These are phyloP conservation scores for Bergia sp. DNA, from an alignment of 92 coral and sea anemone species.

Conservation along the genomic window DNA sequence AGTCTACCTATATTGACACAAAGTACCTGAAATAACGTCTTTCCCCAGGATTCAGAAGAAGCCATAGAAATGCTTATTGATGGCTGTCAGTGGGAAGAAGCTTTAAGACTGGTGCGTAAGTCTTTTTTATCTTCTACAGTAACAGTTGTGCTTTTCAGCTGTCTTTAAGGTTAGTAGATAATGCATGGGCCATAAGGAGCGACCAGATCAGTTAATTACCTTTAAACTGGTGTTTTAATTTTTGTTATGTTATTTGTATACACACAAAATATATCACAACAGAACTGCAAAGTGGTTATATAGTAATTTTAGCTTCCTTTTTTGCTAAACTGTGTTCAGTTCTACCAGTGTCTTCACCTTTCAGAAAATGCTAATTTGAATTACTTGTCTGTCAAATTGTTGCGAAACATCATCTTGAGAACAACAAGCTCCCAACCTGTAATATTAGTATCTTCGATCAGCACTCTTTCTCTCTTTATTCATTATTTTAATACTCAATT, in stretches of 20 bases:
- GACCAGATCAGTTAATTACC: not conserved
- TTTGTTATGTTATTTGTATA: no score
- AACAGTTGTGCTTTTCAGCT: not conserved
- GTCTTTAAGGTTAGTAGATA: not conserved
- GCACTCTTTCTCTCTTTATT: not conserved
- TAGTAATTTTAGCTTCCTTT: no score
- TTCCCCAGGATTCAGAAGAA: conserved; percentile 84
- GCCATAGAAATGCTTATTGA: conserved; percentile 88
- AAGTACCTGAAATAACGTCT: not conserved
- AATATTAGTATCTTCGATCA: no score
- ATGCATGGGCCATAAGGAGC: not conserved
- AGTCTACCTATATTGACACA: no score
- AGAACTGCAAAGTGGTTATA: no score
- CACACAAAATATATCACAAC: no score
- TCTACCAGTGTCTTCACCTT: not conserved
- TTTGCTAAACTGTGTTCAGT: not conserved
- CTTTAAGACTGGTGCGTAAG: conserved; percentile 79
- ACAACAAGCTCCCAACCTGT: no score
- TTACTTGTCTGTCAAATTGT: no score
- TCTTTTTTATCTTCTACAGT: not conserved
- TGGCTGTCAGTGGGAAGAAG: conserved; percentile 94
- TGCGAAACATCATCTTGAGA: no score
- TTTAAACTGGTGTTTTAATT: not conserved
- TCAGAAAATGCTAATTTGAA: no score
- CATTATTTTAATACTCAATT: no score